These are phyloP conservation scores for Chrysochloris asiatica DNA, from an alignment of 2,113 vertebrate species.

Conservation along the genomic window DNA sequence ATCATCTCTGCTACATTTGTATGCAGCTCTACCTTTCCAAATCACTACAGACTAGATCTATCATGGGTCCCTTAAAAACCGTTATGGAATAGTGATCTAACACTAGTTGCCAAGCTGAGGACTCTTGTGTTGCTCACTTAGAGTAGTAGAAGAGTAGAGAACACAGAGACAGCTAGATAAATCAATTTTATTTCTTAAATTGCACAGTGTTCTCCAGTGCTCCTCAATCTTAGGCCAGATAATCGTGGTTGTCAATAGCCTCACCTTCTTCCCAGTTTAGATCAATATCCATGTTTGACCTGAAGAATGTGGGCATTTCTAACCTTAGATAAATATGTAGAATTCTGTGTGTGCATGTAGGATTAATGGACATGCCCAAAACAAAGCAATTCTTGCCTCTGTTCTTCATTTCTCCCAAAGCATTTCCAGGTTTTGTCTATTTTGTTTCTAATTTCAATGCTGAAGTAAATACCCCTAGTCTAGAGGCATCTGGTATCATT, in stretches of 20 bases:
- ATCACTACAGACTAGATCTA: background rate
- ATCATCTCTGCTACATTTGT: background rate
- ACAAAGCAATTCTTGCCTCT: background rate
- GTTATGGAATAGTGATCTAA: background rate
- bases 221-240: background rate
- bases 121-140: background rate
- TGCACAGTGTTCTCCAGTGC: too few species aligned
- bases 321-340: background rate
- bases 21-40: background rate
- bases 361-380: background rate
- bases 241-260: background rate
- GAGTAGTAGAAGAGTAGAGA: background rate
- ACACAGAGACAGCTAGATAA: background rate
- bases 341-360: background rate
- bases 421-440: background rate
- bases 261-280: background rate
- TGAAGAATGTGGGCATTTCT: background rate
- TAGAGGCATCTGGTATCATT: background rate
- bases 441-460: background rate
- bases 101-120: background rate
- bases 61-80: background rate
- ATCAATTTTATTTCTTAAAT: background rate
- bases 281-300: background rate
- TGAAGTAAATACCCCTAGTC: background rate
- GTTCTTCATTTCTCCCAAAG: background rate